Evolutionary conservation across 2,113 vertebrate genomes (phyloP), one percentile per base, ranked within the genome.

Genomic region (Nettapus auritus): DNA sequence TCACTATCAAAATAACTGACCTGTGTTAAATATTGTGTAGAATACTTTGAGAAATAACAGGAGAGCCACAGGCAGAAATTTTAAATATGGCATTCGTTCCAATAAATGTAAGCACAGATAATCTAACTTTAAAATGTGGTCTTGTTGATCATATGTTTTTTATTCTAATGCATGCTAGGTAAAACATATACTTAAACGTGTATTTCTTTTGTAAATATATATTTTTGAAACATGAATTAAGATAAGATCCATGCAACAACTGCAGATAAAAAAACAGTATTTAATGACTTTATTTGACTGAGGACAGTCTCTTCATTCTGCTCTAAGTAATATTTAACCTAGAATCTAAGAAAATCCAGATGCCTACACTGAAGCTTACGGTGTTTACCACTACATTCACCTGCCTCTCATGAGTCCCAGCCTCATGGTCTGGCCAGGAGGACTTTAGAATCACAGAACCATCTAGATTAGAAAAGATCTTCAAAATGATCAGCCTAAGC

Each of bases 1-100:
- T 82, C 93, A 87, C 93, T 96, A 77, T 90, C 93, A 88, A 96
- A 97, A 95, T 89, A 96, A 89, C 71, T 97, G 95, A 96, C 92
- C 95, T 94, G 73, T 91, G 52, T 77, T 94, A 96, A 95, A 86
- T 42, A 77, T 89, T 94, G 55, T 62, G 88, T 88, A 89, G 89
- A 90, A 91, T 87, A 81, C 77, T 13, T 84, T 78, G 66, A 63
- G 38, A 38, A 96, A 83, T 82, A 95, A 89, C 74, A 94, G 94
- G 86, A 75, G 86, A 95, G 86, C 82, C 94, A 94, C n/a, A 88
- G 63, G 63, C 57, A 96, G 76, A 89, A 55, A 89, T 74, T 82
- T 90, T 76, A 68, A 63, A 52, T 60, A 64, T 82, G 91, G 76
- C 77, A 67, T 76, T 86, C 38, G 90, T 89, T 93, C 63, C 18